Base-by-base conservation (phyloP, 2,888 invertebrate genomes). In the Subacronicta megacephala region DNA sequence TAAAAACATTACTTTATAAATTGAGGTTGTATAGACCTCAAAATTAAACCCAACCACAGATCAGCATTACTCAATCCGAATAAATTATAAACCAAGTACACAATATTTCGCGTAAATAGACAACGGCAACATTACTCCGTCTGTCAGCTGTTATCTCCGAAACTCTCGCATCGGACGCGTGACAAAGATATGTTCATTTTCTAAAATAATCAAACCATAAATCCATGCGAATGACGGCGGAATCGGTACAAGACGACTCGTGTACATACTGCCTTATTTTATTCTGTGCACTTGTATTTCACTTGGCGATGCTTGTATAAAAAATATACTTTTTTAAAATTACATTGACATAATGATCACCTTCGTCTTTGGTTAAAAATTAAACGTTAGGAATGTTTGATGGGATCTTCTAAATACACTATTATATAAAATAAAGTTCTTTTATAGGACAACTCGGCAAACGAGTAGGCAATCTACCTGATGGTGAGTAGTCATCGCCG, bases 141-240 rank as follows among this genome's bases (percentile, higher is more conserved):
- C 70, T 76, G 71, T 78, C 76, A 69, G 20, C 41, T 55, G 61
- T 65, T 80, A 78, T 80, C 78, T 76, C 52, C 42, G 51, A 65
- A 79, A 68, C 77, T 64, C 66, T 72, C 68, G 58, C 63, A 75
- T 79, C 55, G 69, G 72, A 57, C 68, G 42, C 23, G 69, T 75
- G 82, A 83, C 81, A 70, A 64, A 77, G 79, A 82, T 83, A 80
- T 79, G 84, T 84, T 81, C 81, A 83, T 84, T 85, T 83, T 81
- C 80, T 78, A 73, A 78, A 80, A 84, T 81, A 83, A 84, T 85
- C 87, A 81, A 78, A 62, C 69, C 77, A 87, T 88, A 88, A 86
- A 88, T 87, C 73, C 67, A 47, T 31, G 42, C 41, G 62, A 72
- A 71, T 60, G 78, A 79, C 78, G 73, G 67, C 63, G 71, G 65